Percentiles rank a stretch among this genome's conserved stretches.
Evolutionary conservation across 2,113 vertebrate species (phyloP).

Genomic region (Ammospiza caudacuta): DNA sequence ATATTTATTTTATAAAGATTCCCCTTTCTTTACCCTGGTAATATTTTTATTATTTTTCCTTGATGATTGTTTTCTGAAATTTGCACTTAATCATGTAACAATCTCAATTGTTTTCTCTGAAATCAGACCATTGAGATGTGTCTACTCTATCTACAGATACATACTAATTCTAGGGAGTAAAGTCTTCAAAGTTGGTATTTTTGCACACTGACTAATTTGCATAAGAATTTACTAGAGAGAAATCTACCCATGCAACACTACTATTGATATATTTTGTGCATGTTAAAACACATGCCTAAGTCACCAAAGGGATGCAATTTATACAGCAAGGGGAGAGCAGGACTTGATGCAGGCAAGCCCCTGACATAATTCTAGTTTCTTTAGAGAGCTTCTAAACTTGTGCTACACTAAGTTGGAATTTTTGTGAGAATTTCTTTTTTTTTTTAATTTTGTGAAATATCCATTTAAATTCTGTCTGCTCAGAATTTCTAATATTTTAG

Average conservation of each 20-base stretch:
- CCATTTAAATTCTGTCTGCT: not conserved
- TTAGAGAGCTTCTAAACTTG: not conserved
- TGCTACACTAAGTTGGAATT: not conserved
- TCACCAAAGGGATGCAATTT: not conserved
- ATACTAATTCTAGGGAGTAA: not conserved
- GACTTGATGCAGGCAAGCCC: not conserved
- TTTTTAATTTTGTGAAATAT: not conserved
- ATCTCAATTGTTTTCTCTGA: not conserved
- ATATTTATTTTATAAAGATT: conserved; percentile 66
- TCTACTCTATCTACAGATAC: not conserved
- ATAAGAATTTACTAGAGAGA: not conserved
- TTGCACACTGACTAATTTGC: not conserved
- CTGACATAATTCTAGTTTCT: not conserved
- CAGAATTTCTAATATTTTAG: not conserved
- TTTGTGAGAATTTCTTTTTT: not conserved
- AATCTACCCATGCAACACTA: not conserved
- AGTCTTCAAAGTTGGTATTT: not conserved
- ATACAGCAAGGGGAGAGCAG: not conserved
- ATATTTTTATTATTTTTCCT: conserved; percentile 58
- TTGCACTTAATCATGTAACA: not conserved
- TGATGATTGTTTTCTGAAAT: conserved; percentile 58
- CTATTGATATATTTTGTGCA: not conserved
- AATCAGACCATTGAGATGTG: not conserved
- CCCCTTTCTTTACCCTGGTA: conserved; percentile 7
- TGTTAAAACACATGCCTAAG: not conserved